phyloP scores from a whole-genome alignment of 53 echinoderm and acorn worm species.

The Patiria pectinifera region DNA sequence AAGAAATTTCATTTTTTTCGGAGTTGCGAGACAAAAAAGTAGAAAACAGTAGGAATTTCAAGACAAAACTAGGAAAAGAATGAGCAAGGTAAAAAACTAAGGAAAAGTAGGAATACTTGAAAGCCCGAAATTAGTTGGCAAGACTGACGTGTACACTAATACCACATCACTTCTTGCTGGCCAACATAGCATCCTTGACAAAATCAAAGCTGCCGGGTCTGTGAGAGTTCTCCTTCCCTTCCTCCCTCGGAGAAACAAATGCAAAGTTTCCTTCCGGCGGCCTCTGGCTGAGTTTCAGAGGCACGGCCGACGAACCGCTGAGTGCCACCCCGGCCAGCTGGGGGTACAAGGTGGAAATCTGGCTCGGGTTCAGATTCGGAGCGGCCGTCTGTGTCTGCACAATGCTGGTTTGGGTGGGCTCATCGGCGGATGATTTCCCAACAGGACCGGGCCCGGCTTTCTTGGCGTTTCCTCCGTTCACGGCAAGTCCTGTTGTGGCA shows the following conservation, averaged over 20 bases:
- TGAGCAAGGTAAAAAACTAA: too few relatives aligned
- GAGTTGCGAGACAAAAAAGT: too few relatives aligned
- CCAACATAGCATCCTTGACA: slow-evolving; percentile 90
- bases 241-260: slow-evolving; percentile 56
- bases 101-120: too few relatives aligned
- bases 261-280: slow-evolving; percentile 61
- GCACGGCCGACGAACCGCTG: slow-evolving; percentile 73
- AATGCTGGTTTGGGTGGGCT: not conserved
- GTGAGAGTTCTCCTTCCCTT: slow-evolving; percentile 57
- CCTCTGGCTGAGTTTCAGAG: slow-evolving; percentile 69
- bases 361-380: not conserved
- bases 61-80: too few relatives aligned
- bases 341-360: slow-evolving; percentile 70
- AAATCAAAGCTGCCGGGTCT: slow-evolving; percentile 77
- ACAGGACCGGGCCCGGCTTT: not conserved
- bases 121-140: not conserved
- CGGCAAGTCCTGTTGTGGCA: not conserved
- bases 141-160: not conserved
- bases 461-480: not conserved
- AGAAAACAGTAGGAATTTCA: too few relatives aligned
- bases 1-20: too few relatives aligned
- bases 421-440: not conserved
- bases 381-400: not conserved
- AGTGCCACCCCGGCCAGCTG: slow-evolving; percentile 77
- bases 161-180: slow-evolving; percentile 66